Percentiles rank a stretch among this genome's conserved stretches.
Conservation (phyloP, 1,140 invertebrate species). For the Caenorhabditis elegans region WBcel235 BX284605.5:10532501-10533000, state of each 20-base stretch:
- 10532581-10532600: not conserved
- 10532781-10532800: conserved; percentile 34
- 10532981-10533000: conserved; percentile 1
- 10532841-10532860: not conserved
- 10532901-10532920: conserved; percentile 14
- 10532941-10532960: conserved; percentile 15
- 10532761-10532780: conserved; percentile 26
- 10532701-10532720: conserved; percentile 29
- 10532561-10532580: not conserved
- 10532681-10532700: not conserved
- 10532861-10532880: not conserved
- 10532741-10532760: not conserved
- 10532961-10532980: conserved; percentile 18
- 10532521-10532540: not conserved
- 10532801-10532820: conserved; percentile 21
- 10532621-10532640: not conserved
- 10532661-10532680: not conserved
- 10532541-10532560: not conserved
- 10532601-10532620: conserved; percentile 15
- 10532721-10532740: not conserved
- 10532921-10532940: not conserved
- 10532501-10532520: conserved; percentile 23
- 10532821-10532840: not conserved
- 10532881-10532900: conserved; percentile 8
- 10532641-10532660: conserved; percentile 9